Base-by-base conservation (phyloP, 2,888 invertebrate species). In the Rhagium mordax region DNA sequence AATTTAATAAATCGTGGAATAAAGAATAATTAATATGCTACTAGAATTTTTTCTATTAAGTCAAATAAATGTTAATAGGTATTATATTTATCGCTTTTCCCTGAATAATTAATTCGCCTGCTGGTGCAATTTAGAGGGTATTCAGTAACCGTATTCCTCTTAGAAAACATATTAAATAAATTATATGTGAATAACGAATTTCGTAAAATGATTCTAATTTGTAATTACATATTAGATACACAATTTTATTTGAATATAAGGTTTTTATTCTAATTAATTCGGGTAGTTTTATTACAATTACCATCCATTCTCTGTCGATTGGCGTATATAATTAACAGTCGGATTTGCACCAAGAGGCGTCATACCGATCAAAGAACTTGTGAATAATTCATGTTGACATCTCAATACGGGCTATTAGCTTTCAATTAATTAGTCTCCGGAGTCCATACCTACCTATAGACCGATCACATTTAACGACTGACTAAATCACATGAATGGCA, bases 391-490 rank as follows among this genome's bases (percentile, higher is more conserved):
- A 59, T 33, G 16, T 33, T 18, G 55, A 57, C 27, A 29, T 29
- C 59, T 59, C 33, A 59, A 33, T 59, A 59, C 33, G 6, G 33
- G 18, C 33, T 33, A 59, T 59, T 59, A 33, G 33, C 33, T 59
- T 59, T 41, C 59, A 33, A 13, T 59, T 29, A 59, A 18, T 33
- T 10, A 41, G 41, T 41, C n/a, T 13, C 41, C 41, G 3, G 13
- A 13, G 16, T 16, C 29, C 33, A 59, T 59, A n/a, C n/a, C n/a
- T n/a, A n/a, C n/a, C n/a, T n/a, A 29, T 13, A 33, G 16, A 33
- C 59, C 33, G 29, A 59, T 59, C 29, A 59, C 59, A 59, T 59
- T 33, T 59, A 59, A 29, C 5, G 33, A 33, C n/a, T 41, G 33
- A 59, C 15, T 59, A n/a, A 59, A 59, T 59, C 59, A 20, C 59